These are phyloP conservation scores for Perccottus glenii DNA, from an alignment of 2,113 vertebrate genomes.

Conservation along the genomic window DNA sequence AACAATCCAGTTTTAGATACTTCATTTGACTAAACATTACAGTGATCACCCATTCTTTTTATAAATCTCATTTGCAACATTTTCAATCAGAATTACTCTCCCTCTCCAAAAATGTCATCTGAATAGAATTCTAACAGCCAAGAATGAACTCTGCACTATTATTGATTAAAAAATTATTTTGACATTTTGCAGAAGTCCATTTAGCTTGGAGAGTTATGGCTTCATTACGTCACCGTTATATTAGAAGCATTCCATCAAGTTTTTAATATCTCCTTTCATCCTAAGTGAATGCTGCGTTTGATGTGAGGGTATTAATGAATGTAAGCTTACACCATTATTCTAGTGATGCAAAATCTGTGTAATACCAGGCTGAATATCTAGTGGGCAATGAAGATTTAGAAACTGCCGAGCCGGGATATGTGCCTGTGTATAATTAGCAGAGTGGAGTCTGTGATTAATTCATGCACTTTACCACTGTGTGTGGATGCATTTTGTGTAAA, in stretches of 20 bases:
- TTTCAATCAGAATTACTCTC: conserved; percentile 15
- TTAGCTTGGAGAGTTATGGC: conserved; percentile 45
- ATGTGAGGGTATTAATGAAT: conserved; percentile 44
- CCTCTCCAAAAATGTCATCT: conserved; percentile 34
- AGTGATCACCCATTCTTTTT: not conserved
- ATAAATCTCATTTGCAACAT: conserved; percentile 11
- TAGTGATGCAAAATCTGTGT: conserved; percentile 66
- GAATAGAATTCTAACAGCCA: conserved; percentile 11
- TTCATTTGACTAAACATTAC: too few relatives aligned
- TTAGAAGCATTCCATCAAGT: conserved; percentile 57
- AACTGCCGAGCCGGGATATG: not conserved
- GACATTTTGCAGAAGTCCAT: conserved; percentile 41
- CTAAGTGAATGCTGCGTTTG: conserved; percentile 42
- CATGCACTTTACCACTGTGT: not conserved
- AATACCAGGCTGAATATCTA: conserved; percentile 49
- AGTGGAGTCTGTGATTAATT: conserved; percentile 22
- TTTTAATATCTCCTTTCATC: conserved; percentile 58
- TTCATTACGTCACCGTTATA: conserved; percentile 48
- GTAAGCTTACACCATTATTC: conserved; percentile 35
- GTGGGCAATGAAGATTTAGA: conserved; percentile 27
- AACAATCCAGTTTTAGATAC: too few relatives aligned
- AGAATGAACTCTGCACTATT: conserved; percentile 39
- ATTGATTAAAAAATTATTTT: conserved; percentile 57
- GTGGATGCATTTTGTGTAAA: conserved; percentile 6
- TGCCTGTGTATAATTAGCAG: conserved; percentile 23